phyloP scores from a whole-genome alignment of 2,888 invertebrate genomes.

The Philaethria dido region DNA sequence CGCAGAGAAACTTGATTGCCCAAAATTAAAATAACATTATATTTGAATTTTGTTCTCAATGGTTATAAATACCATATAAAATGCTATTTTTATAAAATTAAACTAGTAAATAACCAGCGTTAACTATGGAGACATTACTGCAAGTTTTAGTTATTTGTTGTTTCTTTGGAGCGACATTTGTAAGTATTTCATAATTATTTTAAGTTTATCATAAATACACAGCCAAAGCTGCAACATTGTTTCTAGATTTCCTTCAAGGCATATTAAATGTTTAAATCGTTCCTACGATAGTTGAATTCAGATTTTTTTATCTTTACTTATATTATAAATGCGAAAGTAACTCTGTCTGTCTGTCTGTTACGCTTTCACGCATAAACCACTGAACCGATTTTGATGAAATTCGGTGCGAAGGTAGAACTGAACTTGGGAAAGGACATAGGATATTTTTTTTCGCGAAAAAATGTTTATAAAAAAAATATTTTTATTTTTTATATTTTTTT shows the following conservation, averaged over 20 bases:
- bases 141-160: constrained; percentile 52
- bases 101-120: constrained; percentile 29
- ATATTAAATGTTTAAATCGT: too few relatives aligned
- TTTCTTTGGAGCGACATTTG: constrained; percentile 52
- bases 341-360: too few relatives aligned
- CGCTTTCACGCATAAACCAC: too few relatives aligned
- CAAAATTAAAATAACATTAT: constrained; percentile 34
- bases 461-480: too few relatives aligned
- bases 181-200: constrained; percentile 49
- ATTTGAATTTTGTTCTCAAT: constrained; percentile 1
- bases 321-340: too few relatives aligned
- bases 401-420: too few relatives aligned
- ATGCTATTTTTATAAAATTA: constrained; percentile 13
- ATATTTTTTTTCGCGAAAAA: too few relatives aligned
- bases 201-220: not conserved
- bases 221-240: not conserved
- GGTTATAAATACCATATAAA: constrained; percentile 32
- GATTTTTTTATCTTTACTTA: too few relatives aligned
- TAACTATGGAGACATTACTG: constrained; percentile 48
- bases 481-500: too few relatives aligned
- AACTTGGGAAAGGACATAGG: too few relatives aligned
- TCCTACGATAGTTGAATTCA: too few relatives aligned
- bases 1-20: constrained; percentile 8
- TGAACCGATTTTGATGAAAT: too few relatives aligned
- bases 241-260: not conserved